Evolutionary conservation across 2,113 vertebrate species (phyloP), one percentile per base, ranked within the genome.

Genomic region (Argyrosomus japonicus): DNA sequence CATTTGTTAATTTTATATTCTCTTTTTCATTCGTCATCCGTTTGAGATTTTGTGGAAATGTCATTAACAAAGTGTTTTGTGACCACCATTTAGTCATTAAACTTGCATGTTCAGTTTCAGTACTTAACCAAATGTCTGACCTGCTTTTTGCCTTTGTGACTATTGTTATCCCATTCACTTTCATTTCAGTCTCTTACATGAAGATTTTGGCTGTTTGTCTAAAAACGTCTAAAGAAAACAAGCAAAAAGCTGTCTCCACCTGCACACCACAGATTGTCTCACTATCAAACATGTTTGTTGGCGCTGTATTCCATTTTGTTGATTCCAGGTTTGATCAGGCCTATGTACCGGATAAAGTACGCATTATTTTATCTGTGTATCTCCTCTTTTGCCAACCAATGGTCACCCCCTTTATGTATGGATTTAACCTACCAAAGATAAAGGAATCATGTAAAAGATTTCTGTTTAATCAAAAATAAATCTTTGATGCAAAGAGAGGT

Each of bases 51-150:
- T 85, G 83, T 54, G 67, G 75, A 21, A 79, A 76, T 9, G 12
- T 68, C n/a, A 76, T 82, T 17, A 27, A 85, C 56, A 82, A 85
- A 56, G 60, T 88, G 40, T 85, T 79, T 57, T 88, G 86, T 50
- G 79, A 88, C 61, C n/a, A 71, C n/a, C n/a, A 79, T 12, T 75
- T 85, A 50, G 4, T 88, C 1, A 61, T 78, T 23, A 67, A 79
- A 72, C 64, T 82, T 23, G 65, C 71, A 11, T 85, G 83, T 53
- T 79, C 79, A 1, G 47, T 45, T 29, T 79, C 75, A 25, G 1
- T 23, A 5, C 0, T 56, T 1, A 67, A 11, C 45, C 18, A 18
- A 14, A 21, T 82, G 14, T 56, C 74, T 51, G 79, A 82, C 43
- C 23, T 87, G 23, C 0, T 72, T 25, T 82, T 43, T 68, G 25